These are phyloP conservation scores for Pygocentrus nattereri DNA, from an alignment of 2,797 vertebrate species.

Conservation along the genomic window DNA sequence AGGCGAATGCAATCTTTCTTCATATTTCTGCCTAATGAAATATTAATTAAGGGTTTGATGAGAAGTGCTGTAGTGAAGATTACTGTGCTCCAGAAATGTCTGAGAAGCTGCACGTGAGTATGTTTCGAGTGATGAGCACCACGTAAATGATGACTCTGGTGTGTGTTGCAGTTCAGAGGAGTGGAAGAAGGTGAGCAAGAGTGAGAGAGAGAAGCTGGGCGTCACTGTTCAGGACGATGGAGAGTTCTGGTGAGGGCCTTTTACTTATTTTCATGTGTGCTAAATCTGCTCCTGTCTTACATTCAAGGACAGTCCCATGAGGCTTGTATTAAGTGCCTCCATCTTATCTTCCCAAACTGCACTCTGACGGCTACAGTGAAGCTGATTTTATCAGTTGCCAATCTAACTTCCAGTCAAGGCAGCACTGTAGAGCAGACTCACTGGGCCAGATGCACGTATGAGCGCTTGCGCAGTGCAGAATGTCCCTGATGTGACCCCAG, in stretches of 20 bases:
- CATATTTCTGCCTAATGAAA: conserved; percentile 64
- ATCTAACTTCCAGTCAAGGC: not conserved
- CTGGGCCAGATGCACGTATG: too few relatives aligned
- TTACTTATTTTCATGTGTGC: not conserved
- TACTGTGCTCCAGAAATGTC: conserved; percentile 13
- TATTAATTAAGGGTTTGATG: conserved; percentile 71
- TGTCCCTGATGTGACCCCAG: too few relatives aligned
- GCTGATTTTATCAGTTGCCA: not conserved
- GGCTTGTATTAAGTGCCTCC: not conserved
- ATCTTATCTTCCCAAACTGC: not conserved
- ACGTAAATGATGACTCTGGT: conserved; percentile 33
- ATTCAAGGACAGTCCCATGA: not conserved
- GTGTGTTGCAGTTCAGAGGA: conserved; percentile 87
- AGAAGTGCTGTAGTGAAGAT: conserved; percentile 64
- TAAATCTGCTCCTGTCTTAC: not conserved
- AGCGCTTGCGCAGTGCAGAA: too few relatives aligned
- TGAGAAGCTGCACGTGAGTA: conserved; percentile 10
- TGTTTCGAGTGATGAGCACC: not conserved
- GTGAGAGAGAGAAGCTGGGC: conserved; percentile 89
- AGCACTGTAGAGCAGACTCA: not conserved
- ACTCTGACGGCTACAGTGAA: not conserved
- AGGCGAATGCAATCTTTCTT: conserved; percentile 59
- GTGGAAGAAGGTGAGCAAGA: conserved; percentile 94
- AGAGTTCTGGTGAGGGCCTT: conserved; percentile 91
- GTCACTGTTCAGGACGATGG: conserved; percentile 93